Percentiles rank a stretch among this genome's conserved stretches.
These are phyloP conservation scores for Leptopilina clavipes DNA, from an alignment of 1,140 invertebrate species.

Conservation along the genomic window DNA sequence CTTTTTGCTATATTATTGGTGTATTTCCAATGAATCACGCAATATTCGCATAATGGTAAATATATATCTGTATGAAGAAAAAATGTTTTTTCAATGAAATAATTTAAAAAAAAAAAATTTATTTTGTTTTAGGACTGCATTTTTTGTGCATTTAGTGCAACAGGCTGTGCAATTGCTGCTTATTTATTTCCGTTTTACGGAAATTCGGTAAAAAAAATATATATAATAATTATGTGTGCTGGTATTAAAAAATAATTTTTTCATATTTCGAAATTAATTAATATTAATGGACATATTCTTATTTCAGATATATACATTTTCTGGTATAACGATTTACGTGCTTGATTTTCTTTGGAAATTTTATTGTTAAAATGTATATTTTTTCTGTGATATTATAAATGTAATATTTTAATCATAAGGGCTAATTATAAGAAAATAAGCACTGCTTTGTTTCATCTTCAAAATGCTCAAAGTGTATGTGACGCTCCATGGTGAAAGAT, in stretches of 20 bases:
- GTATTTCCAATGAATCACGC: not conserved
- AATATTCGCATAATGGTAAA: conserved; percentile 9
- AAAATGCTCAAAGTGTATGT: too few relatives aligned
- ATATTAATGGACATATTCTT: not conserved
- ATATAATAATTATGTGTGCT: too few relatives aligned
- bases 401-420: not conserved
- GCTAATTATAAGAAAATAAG: not conserved
- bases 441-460: not conserved
- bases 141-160: not conserved
- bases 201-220: not conserved
- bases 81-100: too few relatives aligned
- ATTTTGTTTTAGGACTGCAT: not conserved
- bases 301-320: not conserved
- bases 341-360: conserved; percentile 2
- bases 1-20: not conserved
- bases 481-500: too few relatives aligned
- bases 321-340: not conserved
- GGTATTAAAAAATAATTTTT: too few relatives aligned
- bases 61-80: too few relatives aligned
- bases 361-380: not conserved
- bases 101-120: too few relatives aligned
- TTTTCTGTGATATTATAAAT: not conserved
- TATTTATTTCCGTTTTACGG: not conserved
- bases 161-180: not conserved
- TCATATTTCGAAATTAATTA: too few relatives aligned